Conservation (phyloP, 2,113 vertebrate genomes). For the Coracopsis vasa region DNA sequence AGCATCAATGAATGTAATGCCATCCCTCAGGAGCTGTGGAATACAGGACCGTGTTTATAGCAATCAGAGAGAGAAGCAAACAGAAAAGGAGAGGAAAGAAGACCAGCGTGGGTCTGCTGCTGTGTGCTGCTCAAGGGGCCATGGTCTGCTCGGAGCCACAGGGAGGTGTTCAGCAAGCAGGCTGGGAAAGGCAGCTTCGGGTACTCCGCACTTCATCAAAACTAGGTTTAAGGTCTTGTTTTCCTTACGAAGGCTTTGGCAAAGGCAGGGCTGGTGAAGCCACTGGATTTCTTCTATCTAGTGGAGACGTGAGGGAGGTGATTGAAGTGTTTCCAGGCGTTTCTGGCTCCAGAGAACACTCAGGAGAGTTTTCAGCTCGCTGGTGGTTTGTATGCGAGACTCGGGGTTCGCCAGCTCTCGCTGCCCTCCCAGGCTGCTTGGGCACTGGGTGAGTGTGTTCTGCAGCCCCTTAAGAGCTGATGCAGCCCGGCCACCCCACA, state of each 20-base stretch:
- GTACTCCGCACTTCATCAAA: neutral
- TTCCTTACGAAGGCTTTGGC: neutral
- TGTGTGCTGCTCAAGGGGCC: neutral
- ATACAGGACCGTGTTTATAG: neutral
- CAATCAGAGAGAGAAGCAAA: neutral
- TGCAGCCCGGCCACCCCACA: neutral
- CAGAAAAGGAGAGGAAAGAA: neutral
- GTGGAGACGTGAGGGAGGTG: neutral
- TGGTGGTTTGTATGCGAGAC: neutral
- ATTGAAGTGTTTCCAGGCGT: constrained; percentile 49
- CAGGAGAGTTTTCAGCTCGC: neutral
- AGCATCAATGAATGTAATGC: neutral
- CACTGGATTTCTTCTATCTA: constrained; percentile 20
- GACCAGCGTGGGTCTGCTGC: neutral
- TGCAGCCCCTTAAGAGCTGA: neutral
- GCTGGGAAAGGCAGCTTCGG: neutral
- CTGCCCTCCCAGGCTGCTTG: neutral
- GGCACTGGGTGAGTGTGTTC: neutral
- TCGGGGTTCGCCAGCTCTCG: neutral
- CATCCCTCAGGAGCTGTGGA: neutral
- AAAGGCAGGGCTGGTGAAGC: constrained; percentile 3
- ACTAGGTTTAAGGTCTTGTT: neutral
- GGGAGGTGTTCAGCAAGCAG: neutral
- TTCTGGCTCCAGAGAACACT: neutral
- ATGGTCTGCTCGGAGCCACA: neutral